These are phyloP conservation scores for Holotrichia oblita DNA, from an alignment of 1,140 invertebrate species.

Conservation along the genomic window DNA sequence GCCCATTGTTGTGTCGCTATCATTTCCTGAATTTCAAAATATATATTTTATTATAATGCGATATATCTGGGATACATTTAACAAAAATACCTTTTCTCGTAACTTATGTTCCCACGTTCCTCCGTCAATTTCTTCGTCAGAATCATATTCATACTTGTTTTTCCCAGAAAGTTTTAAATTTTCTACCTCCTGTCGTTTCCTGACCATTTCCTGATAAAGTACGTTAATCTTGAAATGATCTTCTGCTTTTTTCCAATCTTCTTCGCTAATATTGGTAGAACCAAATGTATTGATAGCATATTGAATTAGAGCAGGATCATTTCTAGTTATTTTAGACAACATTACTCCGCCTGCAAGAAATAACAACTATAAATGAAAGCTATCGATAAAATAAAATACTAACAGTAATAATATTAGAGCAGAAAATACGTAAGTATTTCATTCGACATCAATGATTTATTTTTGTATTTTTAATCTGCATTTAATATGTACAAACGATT, in stretches of 20 bases:
- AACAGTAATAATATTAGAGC: too few species aligned
- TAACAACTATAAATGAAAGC: not conserved
- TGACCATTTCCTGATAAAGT: conserved; percentile 85
- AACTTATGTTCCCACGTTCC: conserved; percentile 96
- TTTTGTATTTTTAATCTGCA: too few species aligned
- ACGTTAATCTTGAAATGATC: conserved; percentile 93
- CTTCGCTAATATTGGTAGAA: conserved; percentile 79
- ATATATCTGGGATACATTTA: not conserved
- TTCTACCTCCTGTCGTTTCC: conserved; percentile 80
- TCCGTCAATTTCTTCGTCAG: conserved; percentile 90
- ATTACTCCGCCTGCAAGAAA: conserved; percentile 62
- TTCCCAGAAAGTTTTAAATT: conserved; percentile 76
- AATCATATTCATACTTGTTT: conserved; percentile 93
- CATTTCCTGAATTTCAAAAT: conserved; percentile 81
- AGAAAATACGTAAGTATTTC: too few species aligned
- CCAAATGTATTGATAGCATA: conserved; percentile 91
- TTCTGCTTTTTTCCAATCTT: conserved; percentile 94
- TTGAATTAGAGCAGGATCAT: conserved; percentile 80
- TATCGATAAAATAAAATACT: too few species aligned
- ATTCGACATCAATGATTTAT: too few species aligned
- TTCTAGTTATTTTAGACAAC: conserved; percentile 75
- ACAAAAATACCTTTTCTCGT: conserved; percentile 54
- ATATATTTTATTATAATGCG: not conserved
- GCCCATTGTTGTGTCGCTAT: conserved; percentile 91
- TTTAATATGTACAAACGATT: too few species aligned